A percentile compares a stretch with the other conserved stretches of the same genome.
phyloP scores from a whole-genome alignment of 2,113 vertebrate genomes.

The Tragelaphus strepsiceros region DNA sequence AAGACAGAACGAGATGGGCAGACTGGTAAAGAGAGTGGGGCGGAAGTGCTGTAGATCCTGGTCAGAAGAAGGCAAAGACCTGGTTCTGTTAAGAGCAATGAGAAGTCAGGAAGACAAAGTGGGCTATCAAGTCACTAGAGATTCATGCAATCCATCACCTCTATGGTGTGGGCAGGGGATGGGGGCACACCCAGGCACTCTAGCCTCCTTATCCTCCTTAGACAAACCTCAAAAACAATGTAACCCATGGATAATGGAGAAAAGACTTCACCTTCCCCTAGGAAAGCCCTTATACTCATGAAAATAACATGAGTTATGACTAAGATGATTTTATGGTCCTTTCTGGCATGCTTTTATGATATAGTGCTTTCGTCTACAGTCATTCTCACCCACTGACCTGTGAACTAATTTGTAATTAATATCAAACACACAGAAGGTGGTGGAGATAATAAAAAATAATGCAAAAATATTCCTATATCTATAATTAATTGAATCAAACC shows the following conservation, averaged over 20 bases:
- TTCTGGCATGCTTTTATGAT: neutral
- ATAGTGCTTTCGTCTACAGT: neutral
- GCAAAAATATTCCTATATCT: neutral
- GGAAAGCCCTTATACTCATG: neutral
- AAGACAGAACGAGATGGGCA: neutral
- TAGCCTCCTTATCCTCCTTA: neutral
- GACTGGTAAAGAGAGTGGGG: too few species aligned
- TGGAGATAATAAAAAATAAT: neutral
- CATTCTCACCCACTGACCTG: neutral
- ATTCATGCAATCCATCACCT: neutral
- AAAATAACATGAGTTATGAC: neutral
- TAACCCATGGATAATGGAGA: too few species aligned
- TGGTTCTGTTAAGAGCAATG: neutral
- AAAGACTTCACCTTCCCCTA: neutral
- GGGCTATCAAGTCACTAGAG: neutral
- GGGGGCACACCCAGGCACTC: neutral
- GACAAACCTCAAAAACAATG: neutral
- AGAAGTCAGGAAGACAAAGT: neutral
- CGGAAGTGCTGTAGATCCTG: neutral
- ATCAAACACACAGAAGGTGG: neutral
- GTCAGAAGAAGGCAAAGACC: neutral
- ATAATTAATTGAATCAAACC: neutral
- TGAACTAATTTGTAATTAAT: neutral
- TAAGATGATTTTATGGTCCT: neutral
- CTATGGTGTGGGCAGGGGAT: fast-evolving